Conservation (phyloP, 2,113 vertebrate species). For the Colossoma macropomum region DNA sequence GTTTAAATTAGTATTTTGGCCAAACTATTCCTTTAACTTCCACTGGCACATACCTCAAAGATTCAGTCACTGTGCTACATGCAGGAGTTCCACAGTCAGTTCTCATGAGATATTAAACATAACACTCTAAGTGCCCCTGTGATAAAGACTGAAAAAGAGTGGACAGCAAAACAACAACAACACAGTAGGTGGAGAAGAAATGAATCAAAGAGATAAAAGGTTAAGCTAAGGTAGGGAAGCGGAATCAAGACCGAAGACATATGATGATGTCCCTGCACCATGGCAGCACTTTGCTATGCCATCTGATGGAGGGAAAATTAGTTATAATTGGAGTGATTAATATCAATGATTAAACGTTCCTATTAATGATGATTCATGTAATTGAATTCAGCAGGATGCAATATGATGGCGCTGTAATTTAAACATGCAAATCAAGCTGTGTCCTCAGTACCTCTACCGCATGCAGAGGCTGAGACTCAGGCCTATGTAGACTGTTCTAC, state of each 20-base stretch:
- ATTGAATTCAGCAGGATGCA: slow-evolving; percentile 70
- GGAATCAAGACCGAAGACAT: slow-evolving; percentile 61
- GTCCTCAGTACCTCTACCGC: not conserved
- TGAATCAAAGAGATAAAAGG: not conserved
- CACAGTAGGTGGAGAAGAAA: not conserved
- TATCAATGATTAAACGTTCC: slow-evolving; percentile 74
- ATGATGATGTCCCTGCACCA: slow-evolving; percentile 63
- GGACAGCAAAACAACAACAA: not conserved
- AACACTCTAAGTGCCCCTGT: not conserved
- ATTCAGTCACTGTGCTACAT: not conserved
- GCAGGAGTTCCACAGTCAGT: not conserved
- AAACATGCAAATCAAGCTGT: slow-evolving; percentile 63
- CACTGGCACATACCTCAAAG: not conserved
- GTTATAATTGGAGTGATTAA: slow-evolving; percentile 73
- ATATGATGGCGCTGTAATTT: slow-evolving; percentile 63
- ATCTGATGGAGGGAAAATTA: slow-evolving; percentile 61
- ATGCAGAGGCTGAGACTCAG: not conserved
- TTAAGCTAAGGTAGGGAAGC: not conserved
- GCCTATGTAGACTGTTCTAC: not conserved
- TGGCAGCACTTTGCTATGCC: slow-evolving; percentile 49
- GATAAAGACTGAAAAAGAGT: not conserved
- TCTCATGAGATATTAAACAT: not conserved
- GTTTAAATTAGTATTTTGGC: too few relatives aligned
- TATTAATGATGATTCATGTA: slow-evolving; percentile 72
- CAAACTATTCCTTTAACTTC: not conserved